Base-by-base conservation (phyloP, 2,797 vertebrate species). In the Enteromius paludinosus region DNA sequence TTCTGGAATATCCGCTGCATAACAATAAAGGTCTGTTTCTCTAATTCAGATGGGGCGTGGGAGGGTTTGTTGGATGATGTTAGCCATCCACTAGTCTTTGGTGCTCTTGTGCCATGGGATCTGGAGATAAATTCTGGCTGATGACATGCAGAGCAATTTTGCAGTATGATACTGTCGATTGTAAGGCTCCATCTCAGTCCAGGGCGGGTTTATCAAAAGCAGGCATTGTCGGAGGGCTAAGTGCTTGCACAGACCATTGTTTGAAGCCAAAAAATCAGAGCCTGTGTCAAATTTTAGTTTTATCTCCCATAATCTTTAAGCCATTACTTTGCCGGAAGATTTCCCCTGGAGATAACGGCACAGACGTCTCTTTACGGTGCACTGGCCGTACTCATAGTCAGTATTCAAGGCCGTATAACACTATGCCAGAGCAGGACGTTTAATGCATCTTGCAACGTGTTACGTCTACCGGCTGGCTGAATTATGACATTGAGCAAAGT, bases 81-180 rank as follows among this genome's bases (percentile, higher is more conserved):
- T 47, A 45, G 35, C 35, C 84, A 52, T 69, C 20, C 25, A 20
- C 47, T 56, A 61, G 71, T 52, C 65, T 78, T 75, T 72, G 66
- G 66, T 54, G 61, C 28, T 66, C n/a, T 59, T 61, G 59, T 61
- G 70, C 64, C 49, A 68, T 75, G 71, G 81, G 81, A 82, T 82
- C 61, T 52, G 72, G 61, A 66, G 62, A 20, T 45, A 56, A 76
- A 66, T 43, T 62, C 45, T 30, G 9, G 84, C 79, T 86, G 87
- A 86, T 84, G 86, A 85, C 78, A 87, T 79, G 68, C 20, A 35
- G 35, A 62, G 86, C 59, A 87, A 87, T 70, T 28, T 73, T 43
- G 72, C 38, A 17, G 80, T 83, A 77, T 1, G 69, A 72, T 76
- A 76, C 18, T 56, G 38, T 45, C 64, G 69, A 86, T 83, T 78